A percentile compares a stretch with the other conserved stretches of the same genome.
These are phyloP conservation scores for Tinamus guttatus DNA, from an alignment of 2,113 vertebrate genomes.

Conservation along the genomic window DNA sequence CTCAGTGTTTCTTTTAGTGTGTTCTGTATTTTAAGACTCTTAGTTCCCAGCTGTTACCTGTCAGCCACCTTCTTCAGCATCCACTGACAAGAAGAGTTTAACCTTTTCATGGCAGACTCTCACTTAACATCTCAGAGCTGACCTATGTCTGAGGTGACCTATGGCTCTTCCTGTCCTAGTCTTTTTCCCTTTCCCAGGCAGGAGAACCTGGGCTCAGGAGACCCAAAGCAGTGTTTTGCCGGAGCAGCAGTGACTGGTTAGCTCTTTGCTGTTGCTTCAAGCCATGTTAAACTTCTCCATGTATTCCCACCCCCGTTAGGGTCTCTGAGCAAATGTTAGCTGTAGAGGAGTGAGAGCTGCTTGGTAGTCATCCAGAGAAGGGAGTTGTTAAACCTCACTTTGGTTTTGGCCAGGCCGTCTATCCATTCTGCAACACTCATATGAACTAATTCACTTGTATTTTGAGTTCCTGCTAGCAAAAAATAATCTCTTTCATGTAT, in stretches of 20 bases:
- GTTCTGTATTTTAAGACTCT: not conserved
- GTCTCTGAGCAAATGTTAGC: not conserved
- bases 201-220: not conserved
- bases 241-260: not conserved
- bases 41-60: not conserved
- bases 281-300: accelerated
- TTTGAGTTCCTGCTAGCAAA: not conserved
- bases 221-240: not conserved
- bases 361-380: not conserved
- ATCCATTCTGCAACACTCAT: not conserved
- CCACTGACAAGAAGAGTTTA: not conserved
- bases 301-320: not conserved
- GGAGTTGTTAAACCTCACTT: not conserved
- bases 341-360: not conserved
- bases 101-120: not conserved
- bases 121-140: too few relatives aligned
- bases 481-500: not conserved
- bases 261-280: too few relatives aligned
- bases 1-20: not conserved
- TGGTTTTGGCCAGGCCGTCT: not conserved
- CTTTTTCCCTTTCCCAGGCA: not conserved
- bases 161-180: not conserved
- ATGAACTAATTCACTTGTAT: not conserved
- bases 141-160: too few relatives aligned
- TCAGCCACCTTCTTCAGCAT: not conserved